Conservation (phyloP, 2,888 invertebrate genomes). For the Drosophila imparisetae region DNA sequence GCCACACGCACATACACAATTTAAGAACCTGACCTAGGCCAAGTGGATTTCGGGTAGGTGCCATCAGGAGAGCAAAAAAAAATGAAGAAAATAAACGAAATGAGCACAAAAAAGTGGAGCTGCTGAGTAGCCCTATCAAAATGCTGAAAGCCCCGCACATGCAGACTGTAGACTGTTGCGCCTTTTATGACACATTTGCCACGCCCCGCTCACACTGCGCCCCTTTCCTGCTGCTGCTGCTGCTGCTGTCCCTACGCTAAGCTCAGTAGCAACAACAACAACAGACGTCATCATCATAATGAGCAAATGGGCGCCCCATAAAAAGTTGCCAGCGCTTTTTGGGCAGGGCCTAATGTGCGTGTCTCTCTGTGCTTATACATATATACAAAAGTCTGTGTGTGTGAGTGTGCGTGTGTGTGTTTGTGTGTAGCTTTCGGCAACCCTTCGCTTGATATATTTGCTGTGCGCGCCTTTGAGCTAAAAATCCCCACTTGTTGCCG, state of each 20-base stretch:
- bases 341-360: conserved; percentile 53
- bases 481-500: conserved; percentile 45
- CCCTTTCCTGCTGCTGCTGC: neutral
- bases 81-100: conserved; percentile 13
- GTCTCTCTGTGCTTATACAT: conserved; percentile 15
- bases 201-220: conserved; percentile 2
- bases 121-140: conserved; percentile 61
- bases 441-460: conserved; percentile 68
- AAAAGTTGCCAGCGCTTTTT: conserved; percentile 67
- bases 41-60: conserved; percentile 77
- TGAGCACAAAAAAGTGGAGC: conserved; percentile 46
- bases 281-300: conserved; percentile 63
- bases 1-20: conserved; percentile 57
- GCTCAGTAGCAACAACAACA: conserved; percentile 32
- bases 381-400: conserved; percentile 20
- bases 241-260: conserved; percentile 8
- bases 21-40: conserved; percentile 76
- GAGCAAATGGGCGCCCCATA: conserved; percentile 69
- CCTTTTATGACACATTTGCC: conserved; percentile 76
- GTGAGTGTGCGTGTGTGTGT: conserved; percentile 16
- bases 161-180: conserved; percentile 53
- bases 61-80: conserved; percentile 26
- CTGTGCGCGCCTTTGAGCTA: conserved; percentile 26
- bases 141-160: conserved; percentile 52
- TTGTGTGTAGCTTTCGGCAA: conserved; percentile 60